Percentiles rank a stretch among this genome's conserved stretches.
These are phyloP conservation scores for Pyrgilauda ruficollis DNA, from an alignment of 2,113 vertebrate species.

Conservation along the genomic window DNA sequence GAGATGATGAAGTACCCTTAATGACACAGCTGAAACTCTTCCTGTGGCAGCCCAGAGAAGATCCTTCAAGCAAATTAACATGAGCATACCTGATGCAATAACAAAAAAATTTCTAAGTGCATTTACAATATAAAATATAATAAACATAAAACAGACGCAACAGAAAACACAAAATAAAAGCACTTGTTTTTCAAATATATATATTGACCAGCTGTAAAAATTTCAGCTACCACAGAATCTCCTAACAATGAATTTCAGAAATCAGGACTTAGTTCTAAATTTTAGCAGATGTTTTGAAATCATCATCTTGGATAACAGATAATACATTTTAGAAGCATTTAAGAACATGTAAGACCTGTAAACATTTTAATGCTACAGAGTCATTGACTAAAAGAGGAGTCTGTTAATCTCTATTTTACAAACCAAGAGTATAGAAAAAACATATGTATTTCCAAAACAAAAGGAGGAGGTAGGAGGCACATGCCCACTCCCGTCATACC, in stretches of 20 bases:
- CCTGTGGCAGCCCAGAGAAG: not conserved
- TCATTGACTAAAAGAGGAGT: not conserved
- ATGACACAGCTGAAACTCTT: not conserved
- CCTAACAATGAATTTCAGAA: not conserved
- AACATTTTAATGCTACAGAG: not conserved
- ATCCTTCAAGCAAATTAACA: not conserved
- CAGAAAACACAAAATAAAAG: not conserved
- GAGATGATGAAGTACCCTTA: not conserved
- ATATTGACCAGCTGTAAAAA: not conserved
- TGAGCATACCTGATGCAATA: not conserved
- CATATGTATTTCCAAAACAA: not conserved
- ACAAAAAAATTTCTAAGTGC: rapidly evolving
- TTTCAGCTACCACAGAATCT: not conserved
- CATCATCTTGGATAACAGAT: not conserved
- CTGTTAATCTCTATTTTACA: not conserved
- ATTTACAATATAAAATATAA: not conserved
- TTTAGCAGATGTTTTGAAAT: not conserved
- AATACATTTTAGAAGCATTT: not conserved
- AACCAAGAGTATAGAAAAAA: not conserved
- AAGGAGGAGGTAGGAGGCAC: not conserved
- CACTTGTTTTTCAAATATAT: not conserved
- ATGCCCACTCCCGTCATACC: constrained; percentile 69
- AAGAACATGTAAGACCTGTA: not conserved
- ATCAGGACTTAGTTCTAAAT: not conserved
- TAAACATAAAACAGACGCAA: not conserved